A percentile compares a stretch with the other conserved stretches of the same genome.
These are phyloP conservation scores for Diploscapter pachys DNA, from an alignment of 1,140 invertebrate genomes.

Conservation along the genomic window DNA sequence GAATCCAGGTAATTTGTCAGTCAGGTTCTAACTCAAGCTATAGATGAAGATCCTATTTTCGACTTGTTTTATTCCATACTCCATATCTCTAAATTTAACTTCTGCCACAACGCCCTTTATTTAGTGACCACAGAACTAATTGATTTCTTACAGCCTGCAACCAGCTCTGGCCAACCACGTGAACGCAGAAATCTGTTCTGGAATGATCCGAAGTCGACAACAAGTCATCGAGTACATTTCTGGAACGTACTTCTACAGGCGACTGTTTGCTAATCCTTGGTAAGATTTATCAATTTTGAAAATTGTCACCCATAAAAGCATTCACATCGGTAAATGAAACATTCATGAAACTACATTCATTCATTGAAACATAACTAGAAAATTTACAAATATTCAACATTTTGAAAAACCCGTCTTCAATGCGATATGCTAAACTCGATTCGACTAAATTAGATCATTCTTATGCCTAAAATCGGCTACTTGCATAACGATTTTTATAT, in stretches of 20 bases:
- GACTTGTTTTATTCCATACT: neutral
- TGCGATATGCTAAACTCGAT: too few species aligned
- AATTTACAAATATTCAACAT: too few species aligned
- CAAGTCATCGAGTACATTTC: constrained; percentile 93
- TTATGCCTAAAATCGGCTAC: too few species aligned
- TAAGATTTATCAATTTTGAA: constrained; percentile 44
- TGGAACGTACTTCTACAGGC: constrained; percentile 95
- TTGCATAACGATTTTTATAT: too few species aligned
- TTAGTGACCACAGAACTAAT: neutral
- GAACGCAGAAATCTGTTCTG: constrained; percentile 93
- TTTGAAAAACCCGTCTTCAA: too few species aligned
- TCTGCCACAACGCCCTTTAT: neutral
- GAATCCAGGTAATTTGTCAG: constrained; percentile 71
- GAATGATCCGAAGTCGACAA: constrained; percentile 85
- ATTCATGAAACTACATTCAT: neutral
- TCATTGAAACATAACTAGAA: too few species aligned
- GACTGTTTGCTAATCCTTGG: constrained; percentile 84
- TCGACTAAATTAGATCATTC: too few species aligned
- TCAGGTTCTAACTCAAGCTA: constrained; percentile 19
- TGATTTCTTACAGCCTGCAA: constrained; percentile 69
- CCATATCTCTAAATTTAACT: neutral
- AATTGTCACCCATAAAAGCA: neutral
- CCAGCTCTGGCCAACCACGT: constrained; percentile 89
- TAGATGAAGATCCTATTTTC: neutral
- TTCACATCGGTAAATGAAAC: too few species aligned